Conservation (phyloP, 1,140 invertebrate genomes). For the Nephila pilipes region DNA sequence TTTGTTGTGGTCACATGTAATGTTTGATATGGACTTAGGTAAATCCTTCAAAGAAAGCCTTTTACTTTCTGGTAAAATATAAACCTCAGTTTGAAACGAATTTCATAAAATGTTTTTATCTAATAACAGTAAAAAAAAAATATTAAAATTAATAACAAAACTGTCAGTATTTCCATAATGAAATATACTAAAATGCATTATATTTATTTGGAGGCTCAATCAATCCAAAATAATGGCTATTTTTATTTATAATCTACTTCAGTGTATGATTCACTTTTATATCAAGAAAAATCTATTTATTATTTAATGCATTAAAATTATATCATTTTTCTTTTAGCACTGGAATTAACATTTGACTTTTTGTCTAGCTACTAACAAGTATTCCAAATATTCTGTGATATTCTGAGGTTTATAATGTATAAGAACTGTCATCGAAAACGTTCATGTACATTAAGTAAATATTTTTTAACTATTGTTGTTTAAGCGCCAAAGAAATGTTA, state of each 20-base stretch:
- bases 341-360: not conserved
- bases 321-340: no score
- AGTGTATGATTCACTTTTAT: no score
- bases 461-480: slow-evolving; percentile 22
- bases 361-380: not conserved
- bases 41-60: not conserved
- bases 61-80: not conserved
- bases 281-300: no score
- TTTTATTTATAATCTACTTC: no score
- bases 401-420: slow-evolving; percentile 35
- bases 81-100: slow-evolving; percentile 11
- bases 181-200: no score
- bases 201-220: no score
- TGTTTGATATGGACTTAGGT: not conserved
- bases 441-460: slow-evolving; percentile 31
- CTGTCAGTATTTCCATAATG: no score
- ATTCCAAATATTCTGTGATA: slow-evolving; percentile 54
- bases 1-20: not conserved
- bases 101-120: not conserved
- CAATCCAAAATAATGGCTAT: no score
- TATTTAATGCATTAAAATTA: no score
- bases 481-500: slow-evolving; percentile 10
- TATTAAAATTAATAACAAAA: no score
- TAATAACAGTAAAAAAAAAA: not conserved
- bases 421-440: slow-evolving; percentile 27